Base-by-base conservation (phyloP, 2,888 invertebrate genomes). In the Phyllotreta striolata region DNA sequence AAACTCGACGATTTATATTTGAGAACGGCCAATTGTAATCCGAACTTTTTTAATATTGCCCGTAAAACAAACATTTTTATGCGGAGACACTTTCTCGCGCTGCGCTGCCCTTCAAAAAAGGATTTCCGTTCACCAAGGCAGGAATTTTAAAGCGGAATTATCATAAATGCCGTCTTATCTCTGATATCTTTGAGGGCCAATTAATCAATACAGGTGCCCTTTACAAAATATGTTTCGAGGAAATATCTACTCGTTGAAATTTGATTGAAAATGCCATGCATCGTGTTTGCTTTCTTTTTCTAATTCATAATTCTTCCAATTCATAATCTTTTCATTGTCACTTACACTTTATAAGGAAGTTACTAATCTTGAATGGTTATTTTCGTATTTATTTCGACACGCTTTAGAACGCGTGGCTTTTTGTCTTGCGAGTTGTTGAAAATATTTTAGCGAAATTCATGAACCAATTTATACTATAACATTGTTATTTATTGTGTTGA, bases 301-400 rank as follows among this genome's bases (percentile, higher is more conserved):
- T 49, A 57, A 58, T 58, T 62, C 55, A 65, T 61, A 61, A 63
- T 63, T 60, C 51, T 62, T 52, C 51, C 60, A 66, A 61, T 63
- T 63, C 57, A 62, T 60, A 63, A 47, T 57, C 67, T 60, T 67
- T 67, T 65, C 67, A 64, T 64, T 62, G 64, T 57, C 67, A 67
- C 64, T 67, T 67, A 60, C 43, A 63, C 62, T 66, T 67, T 67
- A 67, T 64, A 67, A 67, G 67, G 67, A 67, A 67, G 67, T 62
- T 54, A 52, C 47, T 64, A 63, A 65, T 67, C 52, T 57, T 41
- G 13, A 40, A 13, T 37, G 38, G 61, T 62, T 38, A 65, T 65
- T 62, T 62, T 57, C 58, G 62, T 62, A 62, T 64, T 64, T 56
- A 63, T 63, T 46, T 44, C 51, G 56, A 51, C 24, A 35, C 34